Evolutionary conservation across 2,113 vertebrate genomes (phyloP).

Genomic region (Semnornis frantzii): DNA sequence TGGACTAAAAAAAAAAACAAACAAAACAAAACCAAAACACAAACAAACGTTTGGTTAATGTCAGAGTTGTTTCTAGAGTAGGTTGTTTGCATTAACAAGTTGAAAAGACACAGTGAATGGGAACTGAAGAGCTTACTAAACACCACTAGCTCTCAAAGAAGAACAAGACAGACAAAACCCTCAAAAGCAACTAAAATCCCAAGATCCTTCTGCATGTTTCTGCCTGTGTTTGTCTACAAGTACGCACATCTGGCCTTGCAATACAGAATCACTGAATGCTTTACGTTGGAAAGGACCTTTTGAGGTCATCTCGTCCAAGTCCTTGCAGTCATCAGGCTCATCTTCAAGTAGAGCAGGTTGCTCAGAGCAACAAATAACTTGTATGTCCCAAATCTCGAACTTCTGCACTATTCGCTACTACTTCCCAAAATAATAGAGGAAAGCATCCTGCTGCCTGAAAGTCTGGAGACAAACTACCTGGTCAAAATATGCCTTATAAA

Average conservation of each 20-base stretch:
- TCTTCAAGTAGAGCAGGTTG: no score
- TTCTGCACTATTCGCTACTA: background rate
- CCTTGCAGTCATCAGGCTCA: no score
- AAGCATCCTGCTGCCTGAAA: background rate
- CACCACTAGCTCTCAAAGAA: background rate
- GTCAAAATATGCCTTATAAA: background rate
- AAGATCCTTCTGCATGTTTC: background rate
- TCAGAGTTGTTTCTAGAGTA: background rate
- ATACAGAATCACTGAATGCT: background rate
- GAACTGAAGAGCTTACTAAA: background rate
- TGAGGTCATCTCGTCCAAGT: no score
- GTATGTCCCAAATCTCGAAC: background rate
- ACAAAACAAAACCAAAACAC: background rate
- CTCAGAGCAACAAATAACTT: no score
- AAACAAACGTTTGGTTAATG: constrained; percentile 14
- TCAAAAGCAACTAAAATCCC: background rate
- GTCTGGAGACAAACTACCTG: accelerated
- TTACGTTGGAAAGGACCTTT: no score
- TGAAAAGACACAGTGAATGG: background rate
- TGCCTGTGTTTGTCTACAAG: background rate
- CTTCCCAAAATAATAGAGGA: background rate
- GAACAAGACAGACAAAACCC: background rate
- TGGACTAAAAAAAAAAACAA: constrained; percentile 71
- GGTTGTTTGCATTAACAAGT: background rate
- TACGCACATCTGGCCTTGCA: background rate